Conservation (phyloP, 2,797 vertebrate genomes). For the Phrynocephalus forsythii region DNA sequence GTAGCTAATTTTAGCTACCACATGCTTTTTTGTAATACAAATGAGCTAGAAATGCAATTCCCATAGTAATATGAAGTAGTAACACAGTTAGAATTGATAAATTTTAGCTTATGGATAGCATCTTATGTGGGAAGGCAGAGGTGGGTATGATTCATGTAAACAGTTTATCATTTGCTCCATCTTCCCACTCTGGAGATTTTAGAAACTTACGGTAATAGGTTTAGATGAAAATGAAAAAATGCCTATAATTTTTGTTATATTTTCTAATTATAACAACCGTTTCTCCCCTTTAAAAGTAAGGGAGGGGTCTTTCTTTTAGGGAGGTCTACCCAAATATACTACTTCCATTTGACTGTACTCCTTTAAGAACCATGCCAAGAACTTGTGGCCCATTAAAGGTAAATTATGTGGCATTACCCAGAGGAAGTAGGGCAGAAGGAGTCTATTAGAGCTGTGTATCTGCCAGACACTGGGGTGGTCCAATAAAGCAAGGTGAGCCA, state of each 20-base stretch:
- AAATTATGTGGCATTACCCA: background rate
- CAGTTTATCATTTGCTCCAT: background rate
- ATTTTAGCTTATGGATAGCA: background rate
- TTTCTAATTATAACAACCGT: no score
- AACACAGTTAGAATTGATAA: background rate
- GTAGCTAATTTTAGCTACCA: background rate
- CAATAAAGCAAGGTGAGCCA: background rate
- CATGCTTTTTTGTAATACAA: constrained; percentile 10
- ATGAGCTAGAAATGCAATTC: constrained; percentile 11
- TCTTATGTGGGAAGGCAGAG: background rate
- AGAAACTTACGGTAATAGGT: background rate
- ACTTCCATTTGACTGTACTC: background rate
- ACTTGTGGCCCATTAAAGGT: background rate
- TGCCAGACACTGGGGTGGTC: no score
- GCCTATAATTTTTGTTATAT: no score
- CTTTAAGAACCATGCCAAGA: background rate
- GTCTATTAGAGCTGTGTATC: background rate
- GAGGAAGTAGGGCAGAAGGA: background rate
- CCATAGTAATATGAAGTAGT: rapidly evolving
- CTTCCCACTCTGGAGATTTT: background rate
- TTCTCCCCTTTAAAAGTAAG: no score
- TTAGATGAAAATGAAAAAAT: background rate
- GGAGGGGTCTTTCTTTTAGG: background rate
- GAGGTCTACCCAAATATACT: background rate
- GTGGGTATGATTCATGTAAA: background rate